Base-by-base conservation (phyloP, 1,140 invertebrate species). In the Drosophila melanica region DNA sequence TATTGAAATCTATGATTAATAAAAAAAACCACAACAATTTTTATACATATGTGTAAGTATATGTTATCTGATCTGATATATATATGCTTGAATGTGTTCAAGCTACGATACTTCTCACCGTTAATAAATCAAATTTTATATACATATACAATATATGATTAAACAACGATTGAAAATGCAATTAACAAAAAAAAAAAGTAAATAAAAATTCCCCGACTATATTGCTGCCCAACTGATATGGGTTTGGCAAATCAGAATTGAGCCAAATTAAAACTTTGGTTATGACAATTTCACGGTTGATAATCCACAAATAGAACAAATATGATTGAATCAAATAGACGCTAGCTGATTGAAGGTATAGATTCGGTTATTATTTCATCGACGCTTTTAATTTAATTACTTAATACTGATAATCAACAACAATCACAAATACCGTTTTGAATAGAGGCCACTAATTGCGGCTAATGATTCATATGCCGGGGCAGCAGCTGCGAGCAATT, bases 401-500 rank as follows among this genome's bases (percentile, higher is more conserved):
- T 47, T 9, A 20, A 23, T 41, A 30, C 50, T 42, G 23, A 63
- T 58, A 58, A 63, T 39, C 12, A 45, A 30, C 37, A 41, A 27
- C 18, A 50, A 35, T 12, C 27, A n/a, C 47, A 55, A 27, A 16
- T n/a, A 44, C 64, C 44, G 50, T 12, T 35, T 18, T 44, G 10
- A 47, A 14, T 42, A 12, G 53, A 20, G 54, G 44, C 27, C 51
- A 71, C 57, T 68, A 75, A 79, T 69, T 73, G 42, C 35, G 45
- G n/a, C 18, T 70, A 74, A 77, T 86, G 77, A 85, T 77, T 81
- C 62, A 86, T 27, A 6, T 16, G 35, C 53, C 63, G 37, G 10
- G 20, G n/a, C 57, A 70, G 69, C 69, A 70, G 69, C 69, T 74
- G 63, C 3, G 18, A 39, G 23, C 12, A 33, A 58, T 35, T 37